A percentile compares a stretch with the other conserved stretches of the same genome.
Evolutionary conservation across 2,888 invertebrate genomes (phyloP).

Genomic region (Dioctria rufipes): DNA sequence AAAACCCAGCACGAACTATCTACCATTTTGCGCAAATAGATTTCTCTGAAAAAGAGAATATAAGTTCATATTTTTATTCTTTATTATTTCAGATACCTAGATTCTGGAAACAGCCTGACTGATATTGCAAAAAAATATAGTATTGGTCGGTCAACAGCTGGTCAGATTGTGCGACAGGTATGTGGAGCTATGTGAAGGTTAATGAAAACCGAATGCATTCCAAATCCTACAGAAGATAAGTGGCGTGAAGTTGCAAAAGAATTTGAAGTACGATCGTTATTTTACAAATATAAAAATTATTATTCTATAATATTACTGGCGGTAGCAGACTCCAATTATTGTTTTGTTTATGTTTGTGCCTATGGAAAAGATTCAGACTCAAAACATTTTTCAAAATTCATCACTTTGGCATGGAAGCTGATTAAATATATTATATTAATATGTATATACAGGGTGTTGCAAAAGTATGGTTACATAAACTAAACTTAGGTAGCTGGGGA

Average conservation of each 20-base stretch:
- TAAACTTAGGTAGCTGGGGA: too few relatives aligned
- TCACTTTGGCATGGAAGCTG: too few relatives aligned
- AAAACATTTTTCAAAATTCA: too few relatives aligned
- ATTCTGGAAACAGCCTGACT: not conserved
- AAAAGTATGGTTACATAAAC: too few relatives aligned
- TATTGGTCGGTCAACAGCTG: not conserved
- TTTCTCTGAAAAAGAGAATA: not conserved
- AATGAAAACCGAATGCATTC: slow-evolving; percentile 1
- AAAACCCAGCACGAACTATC: slow-evolving; percentile 21
- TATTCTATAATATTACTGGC: too few relatives aligned
- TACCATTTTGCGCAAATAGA: not conserved
- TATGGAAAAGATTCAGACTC: too few relatives aligned
- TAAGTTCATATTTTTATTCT: too few relatives aligned
- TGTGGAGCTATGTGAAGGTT: not conserved
- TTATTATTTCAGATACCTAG: not conserved
- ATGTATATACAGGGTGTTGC: too few relatives aligned
- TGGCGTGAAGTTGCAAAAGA: slow-evolving; percentile 3
- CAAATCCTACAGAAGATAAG: not conserved
- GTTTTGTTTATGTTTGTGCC: too few relatives aligned
- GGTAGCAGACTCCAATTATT: too few relatives aligned
- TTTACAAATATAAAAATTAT: not conserved
- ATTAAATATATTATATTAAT: too few relatives aligned
- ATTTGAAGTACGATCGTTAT: not conserved
- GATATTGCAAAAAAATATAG: not conserved
- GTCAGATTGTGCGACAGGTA: slow-evolving; percentile 2